Evolutionary conservation across 2,113 vertebrate species (phyloP).

Genomic region (Serinus canaria): DNA sequence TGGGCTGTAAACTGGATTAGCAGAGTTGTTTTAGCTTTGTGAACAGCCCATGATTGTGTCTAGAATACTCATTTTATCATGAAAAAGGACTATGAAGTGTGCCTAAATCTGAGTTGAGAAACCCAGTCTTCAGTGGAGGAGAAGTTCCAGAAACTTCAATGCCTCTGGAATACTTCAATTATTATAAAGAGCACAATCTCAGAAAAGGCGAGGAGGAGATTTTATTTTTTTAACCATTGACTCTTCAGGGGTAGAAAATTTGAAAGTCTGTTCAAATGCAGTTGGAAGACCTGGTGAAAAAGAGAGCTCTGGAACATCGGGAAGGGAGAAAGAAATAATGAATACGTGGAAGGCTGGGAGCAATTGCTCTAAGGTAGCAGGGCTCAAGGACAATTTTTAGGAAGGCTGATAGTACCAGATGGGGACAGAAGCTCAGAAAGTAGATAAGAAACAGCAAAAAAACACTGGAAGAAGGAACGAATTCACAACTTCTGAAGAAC

Average conservation of each 20-base stretch:
- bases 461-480: not conserved
- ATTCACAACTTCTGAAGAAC: not conserved
- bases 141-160: not conserved
- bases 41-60: not conserved
- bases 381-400: not conserved
- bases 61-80: not conserved
- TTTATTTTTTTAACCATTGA: not conserved
- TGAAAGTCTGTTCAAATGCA: not conserved
- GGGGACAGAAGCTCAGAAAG: not conserved
- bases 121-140: not conserved
- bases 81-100: not conserved
- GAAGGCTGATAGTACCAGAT: not conserved
- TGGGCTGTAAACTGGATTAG: not conserved
- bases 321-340: not conserved
- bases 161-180: not conserved
- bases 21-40: not conserved
- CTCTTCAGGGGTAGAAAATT: not conserved
- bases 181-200: not conserved
- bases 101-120: not conserved
- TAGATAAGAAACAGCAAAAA: not conserved
- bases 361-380: not conserved
- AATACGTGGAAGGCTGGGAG: accelerated
- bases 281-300: not conserved
- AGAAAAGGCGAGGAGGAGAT: not conserved
- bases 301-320: not conserved